Percentiles rank a stretch among this genome's conserved stretches.
These are phyloP conservation scores for Vollenhovia emeryi DNA, from an alignment of 1,140 invertebrate species.

Conservation along the genomic window DNA sequence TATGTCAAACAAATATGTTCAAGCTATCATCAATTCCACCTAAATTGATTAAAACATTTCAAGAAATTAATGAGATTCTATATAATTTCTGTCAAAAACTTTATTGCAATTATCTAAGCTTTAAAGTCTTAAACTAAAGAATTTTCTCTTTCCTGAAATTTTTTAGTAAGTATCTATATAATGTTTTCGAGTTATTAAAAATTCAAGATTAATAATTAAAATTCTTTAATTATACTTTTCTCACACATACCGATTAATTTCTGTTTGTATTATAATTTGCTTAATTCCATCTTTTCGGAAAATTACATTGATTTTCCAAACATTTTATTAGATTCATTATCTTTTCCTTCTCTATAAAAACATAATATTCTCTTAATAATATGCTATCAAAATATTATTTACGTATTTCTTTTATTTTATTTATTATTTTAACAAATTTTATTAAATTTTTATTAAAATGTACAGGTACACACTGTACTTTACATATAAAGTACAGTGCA, in stretches of 20 bases:
- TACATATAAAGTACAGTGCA: too few species aligned
- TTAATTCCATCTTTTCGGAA: not conserved
- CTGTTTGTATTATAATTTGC: not conserved
- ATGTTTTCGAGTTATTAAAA: not conserved
- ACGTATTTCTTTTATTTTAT: not conserved
- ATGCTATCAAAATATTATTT: too few species aligned
- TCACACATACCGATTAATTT: too few species aligned
- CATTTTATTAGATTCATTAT: not conserved
- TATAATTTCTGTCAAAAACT: not conserved
- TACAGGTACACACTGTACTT: too few species aligned
- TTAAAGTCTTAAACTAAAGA: not conserved
- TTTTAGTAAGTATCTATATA: not conserved
- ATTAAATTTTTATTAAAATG: slow-evolving; percentile 15
- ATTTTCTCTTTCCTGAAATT: not conserved
- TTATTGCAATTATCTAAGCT: not conserved
- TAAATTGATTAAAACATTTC: not conserved
- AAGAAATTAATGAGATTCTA: not conserved
- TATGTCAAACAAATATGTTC: not conserved
- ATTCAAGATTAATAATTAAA: not conserved
- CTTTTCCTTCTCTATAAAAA: not conserved
- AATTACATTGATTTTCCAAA: not conserved
- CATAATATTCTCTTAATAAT: not conserved
- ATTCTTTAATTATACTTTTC: not conserved
- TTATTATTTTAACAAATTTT: not conserved
- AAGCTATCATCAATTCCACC: not conserved